phyloP scores from a whole-genome alignment of 2,888 invertebrate genomes.

The Sarcophaga carnaria region DNA sequence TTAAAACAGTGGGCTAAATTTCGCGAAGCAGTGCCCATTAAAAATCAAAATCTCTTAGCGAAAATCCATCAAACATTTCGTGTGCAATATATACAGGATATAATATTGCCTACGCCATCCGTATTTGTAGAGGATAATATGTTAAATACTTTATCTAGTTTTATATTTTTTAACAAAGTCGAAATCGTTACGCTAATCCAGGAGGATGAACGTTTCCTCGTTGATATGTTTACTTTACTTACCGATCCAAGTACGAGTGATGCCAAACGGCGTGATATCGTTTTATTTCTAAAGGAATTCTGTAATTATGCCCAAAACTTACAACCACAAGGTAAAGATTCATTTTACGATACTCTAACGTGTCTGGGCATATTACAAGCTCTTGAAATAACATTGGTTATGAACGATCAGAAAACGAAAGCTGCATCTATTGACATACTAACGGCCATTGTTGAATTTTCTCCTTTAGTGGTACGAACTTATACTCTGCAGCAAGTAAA shows the following conservation, averaged over 20 bases:
- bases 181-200: conserved; percentile 99
- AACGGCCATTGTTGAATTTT: conserved; percentile 98
- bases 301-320: conserved; percentile 99
- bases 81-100: conserved; percentile 99
- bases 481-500: conserved; percentile 95
- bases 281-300: conserved; percentile 98
- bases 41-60: conserved; percentile 95
- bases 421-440: conserved; percentile 98
- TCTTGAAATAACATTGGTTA: conserved; percentile 93
- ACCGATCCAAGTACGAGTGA: conserved; percentile 94
- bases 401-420: conserved; percentile 96
- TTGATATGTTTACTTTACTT: conserved; percentile 95
- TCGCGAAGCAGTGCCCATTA: conserved; percentile 96
- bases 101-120: conserved; percentile 98
- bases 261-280: conserved; percentile 93
- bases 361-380: conserved; percentile 94
- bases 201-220: conserved; percentile 98
- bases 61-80: conserved; percentile 99
- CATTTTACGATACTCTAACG: conserved; percentile 97
- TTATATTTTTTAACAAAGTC: conserved; percentile 99
- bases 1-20: conserved; percentile 95
- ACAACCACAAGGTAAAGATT: conserved; percentile 98
- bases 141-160: conserved; percentile 97
- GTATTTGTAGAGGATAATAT: conserved; percentile 99
- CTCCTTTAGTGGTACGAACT: conserved; percentile 97